Evolutionary conservation across 2,888 invertebrate species (phyloP).

Genomic region (Heliconius aoede): DNA sequence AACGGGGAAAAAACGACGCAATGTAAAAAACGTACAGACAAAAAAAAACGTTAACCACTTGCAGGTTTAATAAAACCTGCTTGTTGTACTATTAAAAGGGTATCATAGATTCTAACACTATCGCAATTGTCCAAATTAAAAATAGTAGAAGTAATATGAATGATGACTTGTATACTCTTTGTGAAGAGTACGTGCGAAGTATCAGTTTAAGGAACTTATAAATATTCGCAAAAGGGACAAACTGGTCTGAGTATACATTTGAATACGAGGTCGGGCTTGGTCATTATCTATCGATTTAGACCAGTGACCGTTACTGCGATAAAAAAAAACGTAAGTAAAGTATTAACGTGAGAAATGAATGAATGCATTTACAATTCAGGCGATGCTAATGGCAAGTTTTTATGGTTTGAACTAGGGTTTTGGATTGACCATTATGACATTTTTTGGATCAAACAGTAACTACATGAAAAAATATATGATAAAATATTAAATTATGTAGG

Average conservation of each 20-base stretch:
- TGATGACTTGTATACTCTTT: constrained; percentile 72
- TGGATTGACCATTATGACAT: not conserved
- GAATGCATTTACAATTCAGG: constrained; percentile 25
- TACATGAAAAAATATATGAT: too few species aligned
- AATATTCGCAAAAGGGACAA: constrained; percentile 53
- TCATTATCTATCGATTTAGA: constrained; percentile 50
- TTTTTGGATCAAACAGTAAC: too few species aligned
- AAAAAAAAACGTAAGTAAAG: constrained; percentile 19
- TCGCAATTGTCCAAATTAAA: constrained; percentile 57
- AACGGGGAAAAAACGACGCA: not conserved
- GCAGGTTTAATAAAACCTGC: not conserved
- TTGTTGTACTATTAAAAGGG: constrained; percentile 18
- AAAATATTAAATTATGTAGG: too few species aligned
- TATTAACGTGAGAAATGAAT: constrained; percentile 47
- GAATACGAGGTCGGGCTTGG: constrained; percentile 45
- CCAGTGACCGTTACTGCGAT: constrained; percentile 46
- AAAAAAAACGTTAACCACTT: constrained; percentile 4
- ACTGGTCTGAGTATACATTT: constrained; percentile 45
- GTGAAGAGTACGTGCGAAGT: constrained; percentile 62
- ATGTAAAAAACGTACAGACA: not conserved
- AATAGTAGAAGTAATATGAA: constrained; percentile 56
- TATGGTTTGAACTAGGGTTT: constrained; percentile 1
- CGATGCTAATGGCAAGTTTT: constrained; percentile 9
- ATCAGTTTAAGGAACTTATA: constrained; percentile 64
- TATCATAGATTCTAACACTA: constrained; percentile 53